These are phyloP conservation scores for Actias luna DNA, from an alignment of 2,888 invertebrate genomes.

Conservation along the genomic window DNA sequence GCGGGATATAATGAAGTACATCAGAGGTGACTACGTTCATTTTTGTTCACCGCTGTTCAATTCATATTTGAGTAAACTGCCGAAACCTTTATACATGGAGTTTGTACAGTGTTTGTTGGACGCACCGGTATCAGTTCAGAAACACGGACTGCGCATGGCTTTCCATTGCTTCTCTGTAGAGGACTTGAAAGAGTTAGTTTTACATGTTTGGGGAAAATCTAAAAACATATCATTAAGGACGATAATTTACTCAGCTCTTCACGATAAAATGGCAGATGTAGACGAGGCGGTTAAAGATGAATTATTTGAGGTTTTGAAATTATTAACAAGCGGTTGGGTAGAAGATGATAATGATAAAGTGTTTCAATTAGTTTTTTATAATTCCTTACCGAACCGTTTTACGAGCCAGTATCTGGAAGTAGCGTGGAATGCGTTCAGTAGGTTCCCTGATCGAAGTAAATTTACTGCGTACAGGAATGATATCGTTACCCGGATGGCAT, in stretches of 20 bases:
- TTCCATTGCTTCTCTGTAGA: slow-evolving; percentile 45
- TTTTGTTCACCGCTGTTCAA: slow-evolving; percentile 48
- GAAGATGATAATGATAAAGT: slow-evolving; percentile 50
- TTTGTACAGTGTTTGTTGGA: slow-evolving; percentile 47
- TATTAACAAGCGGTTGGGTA: slow-evolving; percentile 40
- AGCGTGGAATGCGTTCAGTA: slow-evolving; percentile 43
- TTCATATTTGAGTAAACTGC: slow-evolving; percentile 45
- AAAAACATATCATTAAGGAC: slow-evolving; percentile 50
- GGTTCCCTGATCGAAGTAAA: slow-evolving; percentile 34
- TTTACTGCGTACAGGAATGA: slow-evolving; percentile 33
- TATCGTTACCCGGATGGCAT: slow-evolving; percentile 34
- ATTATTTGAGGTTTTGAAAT: slow-evolving; percentile 44
- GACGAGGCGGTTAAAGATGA: slow-evolving; percentile 28
- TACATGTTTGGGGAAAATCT: slow-evolving; percentile 44
- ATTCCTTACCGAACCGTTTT: slow-evolving; percentile 36
- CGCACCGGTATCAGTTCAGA: slow-evolving; percentile 51
- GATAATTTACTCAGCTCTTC: slow-evolving; percentile 43
- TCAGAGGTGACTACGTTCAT: slow-evolving; percentile 54
- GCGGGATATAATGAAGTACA: slow-evolving; percentile 35
- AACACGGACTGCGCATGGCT: slow-evolving; percentile 54
- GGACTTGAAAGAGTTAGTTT: slow-evolving; percentile 38
- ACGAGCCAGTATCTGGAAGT: slow-evolving; percentile 35
- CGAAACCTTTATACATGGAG: slow-evolving; percentile 34
- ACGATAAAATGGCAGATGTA: slow-evolving; percentile 34
- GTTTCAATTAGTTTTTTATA: slow-evolving; percentile 32